phyloP scores from a whole-genome alignment of 2,113 vertebrate species.

The Crotalus horridus region DNA sequence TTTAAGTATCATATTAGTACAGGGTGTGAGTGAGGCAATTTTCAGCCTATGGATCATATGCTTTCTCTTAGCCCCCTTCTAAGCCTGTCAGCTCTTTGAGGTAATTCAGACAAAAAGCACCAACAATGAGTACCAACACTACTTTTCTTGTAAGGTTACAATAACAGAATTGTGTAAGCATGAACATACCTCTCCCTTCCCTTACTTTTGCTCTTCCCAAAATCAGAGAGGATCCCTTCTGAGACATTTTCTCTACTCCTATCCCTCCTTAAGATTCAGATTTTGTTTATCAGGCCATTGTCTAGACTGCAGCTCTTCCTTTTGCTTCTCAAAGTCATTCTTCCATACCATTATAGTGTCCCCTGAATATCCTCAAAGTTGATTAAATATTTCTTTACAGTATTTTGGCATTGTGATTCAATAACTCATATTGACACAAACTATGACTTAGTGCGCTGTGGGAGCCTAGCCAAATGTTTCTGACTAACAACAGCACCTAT shows the following conservation, averaged over 20 bases:
- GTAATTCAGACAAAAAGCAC: neutral
- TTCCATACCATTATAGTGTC: neutral
- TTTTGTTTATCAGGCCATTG: neutral
- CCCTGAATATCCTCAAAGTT: neutral
- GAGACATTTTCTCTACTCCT: neutral
- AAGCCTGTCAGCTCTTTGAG: neutral
- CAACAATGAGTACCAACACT: neutral
- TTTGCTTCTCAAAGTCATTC: neutral
- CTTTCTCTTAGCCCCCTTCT: neutral
- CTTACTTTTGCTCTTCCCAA: neutral
- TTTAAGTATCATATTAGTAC: neutral
- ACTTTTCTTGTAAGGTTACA: neutral
- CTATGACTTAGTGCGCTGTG: neutral
- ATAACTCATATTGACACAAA: neutral
- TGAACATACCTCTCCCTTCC: neutral
- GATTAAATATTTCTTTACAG: neutral
- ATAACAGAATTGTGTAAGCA: neutral
- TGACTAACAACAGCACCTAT: neutral
- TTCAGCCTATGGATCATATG: neutral
- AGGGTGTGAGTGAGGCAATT: neutral
- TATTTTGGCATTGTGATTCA: neutral
- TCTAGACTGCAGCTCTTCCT: neutral
- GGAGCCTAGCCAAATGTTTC: neutral
- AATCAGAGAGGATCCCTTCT: neutral
- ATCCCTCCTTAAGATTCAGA: neutral